A percentile compares a stretch with the other conserved stretches of the same genome.
Evolutionary conservation across 2,113 vertebrate species (phyloP).

Genomic region (Octodon degus): DNA sequence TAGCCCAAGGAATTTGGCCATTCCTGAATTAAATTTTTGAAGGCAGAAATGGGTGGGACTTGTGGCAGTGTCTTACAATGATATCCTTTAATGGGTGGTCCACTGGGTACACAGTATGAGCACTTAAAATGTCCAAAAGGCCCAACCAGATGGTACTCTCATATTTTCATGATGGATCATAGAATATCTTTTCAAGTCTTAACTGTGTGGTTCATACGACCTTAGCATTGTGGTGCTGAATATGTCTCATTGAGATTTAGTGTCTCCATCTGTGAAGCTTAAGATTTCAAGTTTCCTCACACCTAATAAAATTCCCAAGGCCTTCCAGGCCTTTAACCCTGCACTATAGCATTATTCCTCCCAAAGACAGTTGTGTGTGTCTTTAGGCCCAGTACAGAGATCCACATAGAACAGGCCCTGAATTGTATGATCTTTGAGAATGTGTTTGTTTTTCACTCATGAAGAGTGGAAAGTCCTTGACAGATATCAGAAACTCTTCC

Average conservation of each 20-base stretch:
- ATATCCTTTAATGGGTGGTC: neutral
- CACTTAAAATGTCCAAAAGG: accelerated
- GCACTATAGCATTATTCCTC: neutral
- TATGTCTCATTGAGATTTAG: neutral
- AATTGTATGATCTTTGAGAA: neutral
- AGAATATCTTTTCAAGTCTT: neutral
- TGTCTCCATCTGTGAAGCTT: neutral
- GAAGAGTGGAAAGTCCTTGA: conserved; percentile 42
- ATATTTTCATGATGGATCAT: neutral
- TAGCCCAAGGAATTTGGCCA: neutral
- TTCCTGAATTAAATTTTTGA: neutral
- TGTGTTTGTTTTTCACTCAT: neutral
- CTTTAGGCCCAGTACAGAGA: accelerated
- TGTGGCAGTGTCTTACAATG: neutral
- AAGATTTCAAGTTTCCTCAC: neutral
- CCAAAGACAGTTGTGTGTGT: neutral
- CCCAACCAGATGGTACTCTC: neutral
- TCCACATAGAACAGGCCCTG: accelerated
- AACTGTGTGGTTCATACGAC: neutral
- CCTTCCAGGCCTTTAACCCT: accelerated
- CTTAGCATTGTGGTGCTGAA: accelerated
- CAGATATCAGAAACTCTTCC: neutral
- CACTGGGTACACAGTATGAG: no score
- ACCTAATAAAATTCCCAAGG: neutral
- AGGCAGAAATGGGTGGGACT: neutral